Conservation (phyloP, 2,888 invertebrate genomes). For the Amiota minor region DNA sequence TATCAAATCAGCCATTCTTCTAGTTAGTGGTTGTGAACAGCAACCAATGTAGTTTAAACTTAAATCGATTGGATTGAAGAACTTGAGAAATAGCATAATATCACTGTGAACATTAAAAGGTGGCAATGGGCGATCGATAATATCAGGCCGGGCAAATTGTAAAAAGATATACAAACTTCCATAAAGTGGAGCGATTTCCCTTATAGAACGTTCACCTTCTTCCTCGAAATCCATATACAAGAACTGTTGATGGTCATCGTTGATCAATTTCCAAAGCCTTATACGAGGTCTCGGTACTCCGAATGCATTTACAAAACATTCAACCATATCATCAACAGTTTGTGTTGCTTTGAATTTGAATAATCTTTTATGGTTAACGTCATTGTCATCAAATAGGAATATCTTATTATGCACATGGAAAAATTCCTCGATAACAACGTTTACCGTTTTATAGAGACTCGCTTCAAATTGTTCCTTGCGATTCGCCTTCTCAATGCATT, state of each 20-base stretch:
- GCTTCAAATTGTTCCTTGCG: constrained; percentile 97
- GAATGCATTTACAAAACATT: constrained; percentile 89
- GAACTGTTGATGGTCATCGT: constrained; percentile 79
- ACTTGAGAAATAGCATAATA: constrained; percentile 72
- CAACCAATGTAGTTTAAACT: constrained; percentile 97
- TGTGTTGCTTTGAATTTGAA: constrained; percentile 94
- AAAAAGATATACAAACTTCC: constrained; percentile 90
- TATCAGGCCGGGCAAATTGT: constrained; percentile 88
- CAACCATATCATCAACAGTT: constrained; percentile 88
- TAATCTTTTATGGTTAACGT: constrained; percentile 86
- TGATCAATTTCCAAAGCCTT: constrained; percentile 92
- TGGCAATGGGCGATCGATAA: constrained; percentile 82
- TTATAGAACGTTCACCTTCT: constrained; percentile 78
- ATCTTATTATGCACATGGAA: constrained; percentile 96
- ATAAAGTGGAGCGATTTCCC: constrained; percentile 81
- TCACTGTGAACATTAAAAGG: constrained; percentile 94
- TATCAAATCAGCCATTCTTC: constrained; percentile 88
- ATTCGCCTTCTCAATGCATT: constrained; percentile 89
- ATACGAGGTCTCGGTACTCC: constrained; percentile 90
- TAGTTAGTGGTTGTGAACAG: constrained; percentile 86
- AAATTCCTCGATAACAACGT: constrained; percentile 87
- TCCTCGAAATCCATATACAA: constrained; percentile 88
- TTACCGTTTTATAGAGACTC: constrained; percentile 84
- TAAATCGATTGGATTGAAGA: constrained; percentile 94
- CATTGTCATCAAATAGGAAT: constrained; percentile 92